A percentile compares a stretch with the other conserved stretches of the same genome.
Conservation (phyloP, 2,888 invertebrate genomes). For the Rhagonycha lutea region DNA sequence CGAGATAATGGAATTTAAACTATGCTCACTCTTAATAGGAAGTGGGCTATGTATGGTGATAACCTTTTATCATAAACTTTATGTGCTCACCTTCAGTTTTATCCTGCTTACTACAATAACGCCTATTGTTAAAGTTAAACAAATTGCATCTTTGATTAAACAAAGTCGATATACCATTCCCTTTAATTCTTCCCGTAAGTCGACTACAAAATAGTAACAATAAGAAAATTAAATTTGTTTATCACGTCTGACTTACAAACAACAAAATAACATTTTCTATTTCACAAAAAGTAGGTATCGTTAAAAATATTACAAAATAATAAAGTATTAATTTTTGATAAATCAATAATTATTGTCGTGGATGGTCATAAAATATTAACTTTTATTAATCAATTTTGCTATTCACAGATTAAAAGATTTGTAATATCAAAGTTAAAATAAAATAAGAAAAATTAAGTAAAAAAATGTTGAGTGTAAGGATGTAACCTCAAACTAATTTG, state of each 20-base stretch:
- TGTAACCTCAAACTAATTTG: neutral
- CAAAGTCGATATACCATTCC: neutral
- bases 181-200: neutral
- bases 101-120: constrained; percentile 14
- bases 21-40: constrained; percentile 3
- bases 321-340: neutral
- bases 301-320: neutral
- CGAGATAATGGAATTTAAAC: neutral
- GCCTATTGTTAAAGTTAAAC: neutral
- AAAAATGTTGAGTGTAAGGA: too few relatives aligned
- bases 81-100: constrained; percentile 24
- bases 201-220: neutral
- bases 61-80: constrained; percentile 16
- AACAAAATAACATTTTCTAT: neutral
- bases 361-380: neutral
- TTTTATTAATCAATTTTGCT: neutral
- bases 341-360: neutral
- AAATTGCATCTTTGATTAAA: neutral
- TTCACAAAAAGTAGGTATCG: neutral
- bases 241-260: neutral
- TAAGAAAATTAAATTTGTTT: neutral
- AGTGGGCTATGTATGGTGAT: constrained; percentile 14
- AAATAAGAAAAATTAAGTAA: too few relatives aligned
- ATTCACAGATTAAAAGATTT: neutral
- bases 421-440: too few relatives aligned